Evolutionary conservation across 2,888 invertebrate genomes (phyloP).

Genomic region (Pimpla rufipes): DNA sequence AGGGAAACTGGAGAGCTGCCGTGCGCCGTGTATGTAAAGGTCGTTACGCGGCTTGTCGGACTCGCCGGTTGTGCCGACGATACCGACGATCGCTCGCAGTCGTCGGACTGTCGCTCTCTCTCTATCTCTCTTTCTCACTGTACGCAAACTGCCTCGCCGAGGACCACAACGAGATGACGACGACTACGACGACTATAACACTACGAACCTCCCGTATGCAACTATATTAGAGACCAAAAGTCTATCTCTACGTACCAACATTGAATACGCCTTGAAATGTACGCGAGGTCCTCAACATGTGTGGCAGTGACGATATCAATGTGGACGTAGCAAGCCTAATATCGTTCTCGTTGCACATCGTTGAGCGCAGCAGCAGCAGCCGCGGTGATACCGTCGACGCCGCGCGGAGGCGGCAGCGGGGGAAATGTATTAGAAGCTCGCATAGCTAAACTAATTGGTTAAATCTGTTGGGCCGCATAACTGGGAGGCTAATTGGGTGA

Average conservation of each 20-base stretch:
- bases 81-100: conserved; percentile 56
- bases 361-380: conserved; percentile 48
- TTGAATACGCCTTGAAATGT: not conserved
- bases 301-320: conserved; percentile 29
- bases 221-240: conserved; percentile 5
- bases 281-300: conserved; percentile 3
- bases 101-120: conserved; percentile 35
- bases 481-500: conserved; percentile 85
- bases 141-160: not conserved
- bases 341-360: conserved; percentile 71
- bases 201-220: not conserved
- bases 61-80: conserved; percentile 38
- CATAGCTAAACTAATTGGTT: conserved; percentile 86
- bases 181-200: not conserved
- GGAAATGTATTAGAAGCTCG: conserved; percentile 84
- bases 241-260: conserved; percentile 1
- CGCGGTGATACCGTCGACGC: conserved; percentile 40
- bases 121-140: too few relatives aligned
- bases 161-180: conserved; percentile 7
- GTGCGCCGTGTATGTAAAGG: conserved; percentile 26
- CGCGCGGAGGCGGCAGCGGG: conserved; percentile 75
- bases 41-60: conserved; percentile 48
- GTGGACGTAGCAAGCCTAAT: conserved; percentile 68
- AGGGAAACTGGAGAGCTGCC: conserved; percentile 30
- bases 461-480: conserved; percentile 85